A percentile compares a stretch with the other conserved stretches of the same genome.
Evolutionary conservation across 2,888 invertebrate genomes (phyloP).

Genomic region (Yponomeuta malinellus): DNA sequence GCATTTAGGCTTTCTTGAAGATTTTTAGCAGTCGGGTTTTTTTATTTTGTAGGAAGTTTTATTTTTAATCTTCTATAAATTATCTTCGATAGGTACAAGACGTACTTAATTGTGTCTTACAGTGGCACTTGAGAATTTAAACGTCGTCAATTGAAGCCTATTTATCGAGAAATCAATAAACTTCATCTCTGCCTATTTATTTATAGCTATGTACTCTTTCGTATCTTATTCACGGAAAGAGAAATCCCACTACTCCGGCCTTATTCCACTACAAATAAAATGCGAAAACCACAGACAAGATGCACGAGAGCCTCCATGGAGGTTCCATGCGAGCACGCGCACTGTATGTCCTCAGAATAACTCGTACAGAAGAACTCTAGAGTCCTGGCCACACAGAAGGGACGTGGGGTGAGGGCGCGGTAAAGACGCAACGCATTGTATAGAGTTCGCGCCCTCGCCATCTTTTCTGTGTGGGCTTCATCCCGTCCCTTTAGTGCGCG

Average conservation of each 20-base stretch:
- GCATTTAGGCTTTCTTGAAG: too few species aligned
- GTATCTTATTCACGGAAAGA: neutral
- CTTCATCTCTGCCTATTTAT: too few species aligned
- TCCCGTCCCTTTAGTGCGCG: too few species aligned
- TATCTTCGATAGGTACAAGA: neutral
- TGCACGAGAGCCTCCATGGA: slow-evolving; percentile 30
- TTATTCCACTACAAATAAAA: slow-evolving; percentile 3
- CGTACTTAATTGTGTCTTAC: neutral
- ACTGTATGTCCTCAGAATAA: neutral
- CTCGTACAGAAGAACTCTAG: neutral
- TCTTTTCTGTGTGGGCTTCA: too few species aligned
- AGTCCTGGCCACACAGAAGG: too few species aligned
- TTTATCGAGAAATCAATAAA: too few species aligned
- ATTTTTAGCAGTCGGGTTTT: too few species aligned
- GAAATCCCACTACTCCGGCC: neutral
- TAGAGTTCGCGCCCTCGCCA: too few species aligned
- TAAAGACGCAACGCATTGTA: too few species aligned
- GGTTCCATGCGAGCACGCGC: slow-evolving; percentile 20
- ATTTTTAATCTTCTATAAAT: neutral
- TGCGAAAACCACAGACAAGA: slow-evolving; percentile 13
- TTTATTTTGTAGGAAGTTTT: too few species aligned
- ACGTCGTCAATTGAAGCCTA: too few species aligned
- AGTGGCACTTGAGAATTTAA: neutral
- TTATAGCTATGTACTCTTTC: neutral
- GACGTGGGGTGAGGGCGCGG: too few species aligned